Conservation (phyloP, 2,797 vertebrate species). For the Alca torda region DNA sequence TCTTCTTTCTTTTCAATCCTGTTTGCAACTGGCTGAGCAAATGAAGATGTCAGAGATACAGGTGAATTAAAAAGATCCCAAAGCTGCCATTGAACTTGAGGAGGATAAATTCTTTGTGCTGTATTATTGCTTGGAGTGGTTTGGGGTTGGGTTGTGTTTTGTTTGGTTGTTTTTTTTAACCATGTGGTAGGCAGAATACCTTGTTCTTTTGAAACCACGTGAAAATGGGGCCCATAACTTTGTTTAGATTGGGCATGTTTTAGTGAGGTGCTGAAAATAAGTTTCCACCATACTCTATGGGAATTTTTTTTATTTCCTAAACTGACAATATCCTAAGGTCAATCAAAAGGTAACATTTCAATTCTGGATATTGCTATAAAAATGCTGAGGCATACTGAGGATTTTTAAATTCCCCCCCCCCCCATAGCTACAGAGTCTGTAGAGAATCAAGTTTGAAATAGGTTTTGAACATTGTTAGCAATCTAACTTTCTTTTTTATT, state of each 20-base stretch:
- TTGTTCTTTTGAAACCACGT: neutral
- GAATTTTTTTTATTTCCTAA: neutral
- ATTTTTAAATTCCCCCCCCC: neutral
- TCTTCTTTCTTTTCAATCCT: conserved; percentile 81
- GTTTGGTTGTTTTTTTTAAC: neutral
- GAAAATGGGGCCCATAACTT: neutral
- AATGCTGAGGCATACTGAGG: neutral
- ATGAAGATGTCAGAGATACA: conserved; percentile 78
- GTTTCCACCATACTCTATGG: neutral
- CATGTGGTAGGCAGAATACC: neutral
- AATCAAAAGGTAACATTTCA: neutral
- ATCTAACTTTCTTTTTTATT: neutral
- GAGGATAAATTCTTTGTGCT: neutral
- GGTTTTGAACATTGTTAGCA: neutral
- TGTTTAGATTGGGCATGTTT: neutral
- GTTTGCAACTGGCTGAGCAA: conserved; percentile 87
- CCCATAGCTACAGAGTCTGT: neutral
- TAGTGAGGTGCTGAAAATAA: neutral
- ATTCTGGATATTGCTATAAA: neutral
- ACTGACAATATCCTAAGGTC: neutral
- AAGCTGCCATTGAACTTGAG: neutral
- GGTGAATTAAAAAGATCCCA: conserved; percentile 72
- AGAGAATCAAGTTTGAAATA: neutral
- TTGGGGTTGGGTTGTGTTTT: neutral
- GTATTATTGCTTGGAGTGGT: neutral